Evolutionary conservation across 2,888 invertebrate genomes (phyloP).

Genomic region (Willowsia nigromaculata): DNA sequence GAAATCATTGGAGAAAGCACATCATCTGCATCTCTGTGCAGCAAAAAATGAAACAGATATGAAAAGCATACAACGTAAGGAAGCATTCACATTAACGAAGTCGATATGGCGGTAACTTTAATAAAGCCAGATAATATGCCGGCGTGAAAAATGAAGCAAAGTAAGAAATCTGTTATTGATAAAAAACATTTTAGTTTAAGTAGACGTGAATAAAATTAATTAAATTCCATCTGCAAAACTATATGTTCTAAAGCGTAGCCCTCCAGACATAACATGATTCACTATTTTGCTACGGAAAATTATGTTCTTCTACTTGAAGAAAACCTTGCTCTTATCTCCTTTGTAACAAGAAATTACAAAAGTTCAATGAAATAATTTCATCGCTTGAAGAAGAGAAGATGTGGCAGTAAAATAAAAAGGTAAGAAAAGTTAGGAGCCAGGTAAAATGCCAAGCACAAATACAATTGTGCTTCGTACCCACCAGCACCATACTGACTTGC

Average conservation of each 20-base stretch:
- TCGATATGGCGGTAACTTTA: not conserved
- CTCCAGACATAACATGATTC: no score
- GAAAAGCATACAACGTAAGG: no score
- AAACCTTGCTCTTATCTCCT: no score
- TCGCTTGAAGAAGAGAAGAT: conserved; percentile 15
- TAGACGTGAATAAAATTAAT: no score
- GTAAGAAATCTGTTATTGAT: no score
- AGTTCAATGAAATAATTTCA: conserved; percentile 62
- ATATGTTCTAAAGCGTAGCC: no score
- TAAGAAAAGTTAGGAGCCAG: conserved; percentile 12
- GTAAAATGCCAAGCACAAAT: no score
- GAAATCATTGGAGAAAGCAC: conserved; percentile 8
- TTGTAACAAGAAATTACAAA: no score
- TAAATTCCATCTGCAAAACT: no score
- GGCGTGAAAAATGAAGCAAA: conserved; percentile 20
- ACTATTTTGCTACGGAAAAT: no score
- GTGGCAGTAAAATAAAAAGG: conserved; percentile 45
- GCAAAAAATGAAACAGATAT: conserved; percentile 40
- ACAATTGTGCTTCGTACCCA: not conserved
- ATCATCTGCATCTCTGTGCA: conserved; percentile 2
- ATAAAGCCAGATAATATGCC: conserved; percentile 28
- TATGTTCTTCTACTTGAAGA: no score
- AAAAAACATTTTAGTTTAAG: no score
- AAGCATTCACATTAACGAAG: not conserved
- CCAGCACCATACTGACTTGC: not conserved